Conservation (phyloP, 1,140 invertebrate genomes). For the Hylaeus volcanicus region DNA sequence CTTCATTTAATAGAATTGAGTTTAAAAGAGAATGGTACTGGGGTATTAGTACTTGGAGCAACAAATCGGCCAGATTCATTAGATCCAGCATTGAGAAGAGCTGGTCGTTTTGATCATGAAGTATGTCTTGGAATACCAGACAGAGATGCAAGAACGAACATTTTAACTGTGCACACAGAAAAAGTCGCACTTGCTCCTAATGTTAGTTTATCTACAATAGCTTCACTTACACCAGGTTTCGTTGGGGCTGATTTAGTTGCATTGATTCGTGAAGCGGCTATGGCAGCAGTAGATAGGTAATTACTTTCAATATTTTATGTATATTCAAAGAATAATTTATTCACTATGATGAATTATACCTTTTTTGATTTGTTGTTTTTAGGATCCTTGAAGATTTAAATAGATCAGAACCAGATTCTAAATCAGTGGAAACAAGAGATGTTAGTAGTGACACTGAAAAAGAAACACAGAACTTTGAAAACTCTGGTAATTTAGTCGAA, state of each 20-base stretch:
- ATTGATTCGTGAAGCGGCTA: constrained; percentile 91
- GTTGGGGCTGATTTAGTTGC: constrained; percentile 97
- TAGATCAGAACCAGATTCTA: constrained; percentile 32
- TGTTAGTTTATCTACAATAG: constrained; percentile 87
- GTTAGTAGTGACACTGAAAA: constrained; percentile 9
- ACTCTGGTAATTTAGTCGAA: constrained; percentile 41
- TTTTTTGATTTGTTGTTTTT: not conserved
- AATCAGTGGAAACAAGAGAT: constrained; percentile 33
- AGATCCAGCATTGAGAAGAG: constrained; percentile 94
- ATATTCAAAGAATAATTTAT: not conserved
- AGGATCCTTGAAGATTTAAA: constrained; percentile 58
- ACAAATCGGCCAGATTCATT: constrained; percentile 96
- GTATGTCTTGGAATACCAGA: constrained; percentile 96
- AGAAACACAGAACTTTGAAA: constrained; percentile 42
- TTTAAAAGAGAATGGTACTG: constrained; percentile 83
- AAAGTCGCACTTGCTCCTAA: constrained; percentile 85
- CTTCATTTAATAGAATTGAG: constrained; percentile 80
- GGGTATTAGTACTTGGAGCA: constrained; percentile 95
- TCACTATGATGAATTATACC: not conserved
- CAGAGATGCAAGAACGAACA: constrained; percentile 87
- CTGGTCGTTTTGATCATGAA: constrained; percentile 96
- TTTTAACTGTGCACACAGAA: constrained; percentile 86
- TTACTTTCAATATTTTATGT: constrained; percentile 4
- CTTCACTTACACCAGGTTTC: constrained; percentile 95
- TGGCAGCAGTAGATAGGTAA: constrained; percentile 89